A percentile compares a stretch with the other conserved stretches of the same genome.
Evolutionary conservation across 2,888 invertebrate species (phyloP).

Genomic region (Pandemis heparana): DNA sequence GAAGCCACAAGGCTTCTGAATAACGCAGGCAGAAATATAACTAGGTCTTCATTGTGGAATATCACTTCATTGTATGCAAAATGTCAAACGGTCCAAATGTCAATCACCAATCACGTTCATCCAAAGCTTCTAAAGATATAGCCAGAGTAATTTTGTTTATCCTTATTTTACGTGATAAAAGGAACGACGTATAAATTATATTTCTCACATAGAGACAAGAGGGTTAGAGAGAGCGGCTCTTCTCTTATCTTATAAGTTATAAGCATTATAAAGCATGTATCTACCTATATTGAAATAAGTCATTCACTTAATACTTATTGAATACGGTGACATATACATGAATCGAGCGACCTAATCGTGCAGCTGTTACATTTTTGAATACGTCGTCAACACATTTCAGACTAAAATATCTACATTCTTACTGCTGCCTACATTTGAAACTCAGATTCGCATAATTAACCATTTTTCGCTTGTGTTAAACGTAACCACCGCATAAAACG

Average conservation of each 20-base stretch:
- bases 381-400: too few species aligned
- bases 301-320: too few species aligned
- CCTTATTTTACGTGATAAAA: constrained; percentile 1
- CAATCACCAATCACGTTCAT: neutral
- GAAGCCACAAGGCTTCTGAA: neutral
- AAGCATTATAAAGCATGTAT: neutral
- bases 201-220: neutral
- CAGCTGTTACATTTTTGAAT: too few species aligned
- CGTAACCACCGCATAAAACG: too few species aligned
- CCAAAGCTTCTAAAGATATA: neutral
- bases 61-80: neutral
- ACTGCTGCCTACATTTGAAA: too few species aligned
- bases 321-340: too few species aligned
- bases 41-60: neutral
- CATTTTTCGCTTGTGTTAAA: too few species aligned
- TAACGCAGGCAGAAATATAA: neutral
- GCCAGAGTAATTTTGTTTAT: neutral
- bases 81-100: neutral
- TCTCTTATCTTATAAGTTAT: neutral
- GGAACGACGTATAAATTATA: neutral
- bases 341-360: too few species aligned
- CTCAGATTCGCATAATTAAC: too few species aligned
- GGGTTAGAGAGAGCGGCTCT: neutral
- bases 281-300: too few species aligned
- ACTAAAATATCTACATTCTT: too few species aligned